Evolutionary conservation across 92 coral and sea anemone genomes (phyloP).

Genomic region (Epizoanthus scotinus): DNA sequence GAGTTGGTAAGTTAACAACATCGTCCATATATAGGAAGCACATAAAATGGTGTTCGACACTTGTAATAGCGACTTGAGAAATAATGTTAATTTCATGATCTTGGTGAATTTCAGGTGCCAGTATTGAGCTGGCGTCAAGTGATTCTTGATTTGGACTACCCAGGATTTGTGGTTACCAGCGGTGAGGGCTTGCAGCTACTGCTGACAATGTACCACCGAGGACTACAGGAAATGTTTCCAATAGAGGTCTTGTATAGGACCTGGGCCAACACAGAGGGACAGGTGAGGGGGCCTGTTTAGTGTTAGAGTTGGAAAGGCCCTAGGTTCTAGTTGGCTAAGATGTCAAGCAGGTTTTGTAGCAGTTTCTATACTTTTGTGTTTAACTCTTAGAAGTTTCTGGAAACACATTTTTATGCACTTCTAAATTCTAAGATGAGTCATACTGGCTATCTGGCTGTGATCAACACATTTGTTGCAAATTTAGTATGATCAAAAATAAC

Average conservation of each 20-base stretch:
- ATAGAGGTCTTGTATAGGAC: constrained; percentile 82
- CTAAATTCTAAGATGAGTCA: too few relatives aligned
- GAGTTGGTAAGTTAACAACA: constrained; percentile 71
- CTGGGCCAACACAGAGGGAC: constrained; percentile 97
- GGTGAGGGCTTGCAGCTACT: constrained; percentile 83
- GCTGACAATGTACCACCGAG: constrained; percentile 72
- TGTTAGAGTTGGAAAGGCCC: background rate
- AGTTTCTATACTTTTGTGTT: too few relatives aligned
- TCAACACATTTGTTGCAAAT: too few relatives aligned
- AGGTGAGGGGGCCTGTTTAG: constrained; percentile 55
- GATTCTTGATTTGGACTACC: constrained; percentile 87
- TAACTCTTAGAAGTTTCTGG: too few relatives aligned
- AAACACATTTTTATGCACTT: too few relatives aligned
- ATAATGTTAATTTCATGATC: background rate
- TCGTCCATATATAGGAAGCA: too few relatives aligned
- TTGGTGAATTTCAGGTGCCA: constrained; percentile 60
- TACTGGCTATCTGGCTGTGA: too few relatives aligned
- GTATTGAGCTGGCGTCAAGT: constrained; percentile 86
- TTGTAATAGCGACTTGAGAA: background rate
- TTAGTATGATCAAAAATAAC: too few relatives aligned
- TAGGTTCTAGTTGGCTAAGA: too few relatives aligned
- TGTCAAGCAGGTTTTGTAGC: too few relatives aligned
- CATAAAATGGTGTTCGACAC: background rate
- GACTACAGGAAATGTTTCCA: constrained; percentile 89
- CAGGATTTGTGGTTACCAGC: constrained; percentile 84